phyloP scores from a whole-genome alignment of 2,113 vertebrate species.

The Tamias sibiricus region DNA sequence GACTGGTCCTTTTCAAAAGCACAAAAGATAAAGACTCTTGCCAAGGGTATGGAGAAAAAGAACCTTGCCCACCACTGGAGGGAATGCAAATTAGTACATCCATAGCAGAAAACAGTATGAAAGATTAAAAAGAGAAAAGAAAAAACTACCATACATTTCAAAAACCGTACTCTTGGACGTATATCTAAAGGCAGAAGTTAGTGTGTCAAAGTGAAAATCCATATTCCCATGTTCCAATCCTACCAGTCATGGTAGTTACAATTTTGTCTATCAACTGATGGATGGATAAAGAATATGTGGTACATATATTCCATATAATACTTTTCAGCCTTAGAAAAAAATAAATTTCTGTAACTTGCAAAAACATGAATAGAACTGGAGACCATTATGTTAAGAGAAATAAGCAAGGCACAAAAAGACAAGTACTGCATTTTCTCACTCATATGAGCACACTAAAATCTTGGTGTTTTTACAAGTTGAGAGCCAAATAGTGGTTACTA shows the following conservation, averaged over 20 bases:
- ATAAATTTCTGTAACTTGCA: background rate
- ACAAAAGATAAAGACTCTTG: too few relatives aligned
- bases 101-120: too few relatives aligned
- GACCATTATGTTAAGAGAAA: background rate
- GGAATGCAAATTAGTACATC: too few relatives aligned
- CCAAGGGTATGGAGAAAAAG: too few relatives aligned
- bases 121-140: too few relatives aligned
- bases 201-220: background rate
- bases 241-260: too few relatives aligned
- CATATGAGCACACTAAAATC: background rate
- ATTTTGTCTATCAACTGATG: background rate
- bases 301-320: too few relatives aligned
- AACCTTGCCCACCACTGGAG: too few relatives aligned
- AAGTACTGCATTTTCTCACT: background rate
- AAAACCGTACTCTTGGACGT: too few relatives aligned
- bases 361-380: background rate
- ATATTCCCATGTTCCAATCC: too few relatives aligned
- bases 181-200: background rate
- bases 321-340: too few relatives aligned
- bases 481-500: background rate
- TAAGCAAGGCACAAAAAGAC: background rate
- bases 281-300: background rate
- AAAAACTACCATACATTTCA: background rate
- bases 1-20: too few relatives aligned
- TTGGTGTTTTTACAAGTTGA: background rate